Percentiles rank a stretch among this genome's conserved stretches.
Evolutionary conservation across 1,140 invertebrate species (phyloP).

Genomic region (Eubasilissa regina): DNA sequence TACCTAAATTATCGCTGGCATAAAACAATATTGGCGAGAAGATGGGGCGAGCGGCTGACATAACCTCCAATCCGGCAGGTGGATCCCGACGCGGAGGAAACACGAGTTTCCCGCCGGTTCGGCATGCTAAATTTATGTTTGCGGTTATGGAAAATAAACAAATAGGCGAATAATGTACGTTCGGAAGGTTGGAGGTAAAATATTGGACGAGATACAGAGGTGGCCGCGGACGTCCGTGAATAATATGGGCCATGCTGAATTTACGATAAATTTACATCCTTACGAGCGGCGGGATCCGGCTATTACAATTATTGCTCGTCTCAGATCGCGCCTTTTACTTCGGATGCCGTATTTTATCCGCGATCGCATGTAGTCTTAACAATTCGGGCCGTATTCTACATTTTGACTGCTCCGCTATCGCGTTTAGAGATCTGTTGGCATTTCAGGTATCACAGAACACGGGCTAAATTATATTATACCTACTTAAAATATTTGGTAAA

Average conservation of each 20-base stretch:
- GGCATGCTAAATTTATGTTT: constrained; percentile 58
- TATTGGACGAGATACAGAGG: constrained; percentile 51
- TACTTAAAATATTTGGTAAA: too few relatives aligned
- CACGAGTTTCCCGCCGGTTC: constrained; percentile 57
- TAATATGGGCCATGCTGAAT: constrained; percentile 39
- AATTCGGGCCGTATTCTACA: too few relatives aligned
- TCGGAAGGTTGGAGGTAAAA: constrained; percentile 49
- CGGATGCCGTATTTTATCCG: neutral
- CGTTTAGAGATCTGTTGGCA: too few relatives aligned
- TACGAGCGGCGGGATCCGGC: constrained; percentile 1
- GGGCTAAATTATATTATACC: too few relatives aligned
- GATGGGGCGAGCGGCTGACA: constrained; percentile 36
- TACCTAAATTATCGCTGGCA: constrained; percentile 55
- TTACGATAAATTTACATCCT: constrained; percentile 43
- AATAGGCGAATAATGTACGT: constrained; percentile 59
- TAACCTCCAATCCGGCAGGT: constrained; percentile 53
- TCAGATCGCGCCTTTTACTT: neutral
- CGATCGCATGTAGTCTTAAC: neutral
- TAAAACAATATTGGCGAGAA: constrained; percentile 58
- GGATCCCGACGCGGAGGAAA: constrained; percentile 39
- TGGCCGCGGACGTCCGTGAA: constrained; percentile 44
- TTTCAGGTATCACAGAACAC: too few relatives aligned
- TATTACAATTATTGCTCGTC: constrained; percentile 10
- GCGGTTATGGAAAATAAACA: constrained; percentile 60
- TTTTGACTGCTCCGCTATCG: too few relatives aligned